Percentiles rank a stretch among this genome's conserved stretches.
Evolutionary conservation across 2,888 invertebrate species (phyloP).

Genomic region (Pollenia angustigena): DNA sequence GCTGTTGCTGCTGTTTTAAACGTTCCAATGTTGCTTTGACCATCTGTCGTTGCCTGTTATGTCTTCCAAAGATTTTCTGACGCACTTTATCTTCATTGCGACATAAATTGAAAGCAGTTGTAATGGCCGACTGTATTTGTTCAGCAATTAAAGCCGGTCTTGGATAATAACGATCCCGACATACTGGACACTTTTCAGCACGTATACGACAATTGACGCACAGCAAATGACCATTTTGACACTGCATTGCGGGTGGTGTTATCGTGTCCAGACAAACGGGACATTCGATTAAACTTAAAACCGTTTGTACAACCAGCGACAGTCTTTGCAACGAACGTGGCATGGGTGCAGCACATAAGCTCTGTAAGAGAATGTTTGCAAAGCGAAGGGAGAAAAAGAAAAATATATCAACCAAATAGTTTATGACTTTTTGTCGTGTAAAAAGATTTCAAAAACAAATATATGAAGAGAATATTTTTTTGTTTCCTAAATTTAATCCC

Average conservation of each 20-base stretch:
- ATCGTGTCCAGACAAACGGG: slow-evolving; percentile 88
- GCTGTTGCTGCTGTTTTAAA: slow-evolving; percentile 13
- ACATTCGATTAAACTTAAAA: slow-evolving; percentile 86
- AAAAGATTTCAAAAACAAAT: slow-evolving; percentile 7
- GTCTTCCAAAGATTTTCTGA: slow-evolving; percentile 84
- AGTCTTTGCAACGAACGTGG: slow-evolving; percentile 85
- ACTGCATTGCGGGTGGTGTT: slow-evolving; percentile 87
- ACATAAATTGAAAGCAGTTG: slow-evolving; percentile 84
- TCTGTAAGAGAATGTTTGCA: slow-evolving; percentile 75
- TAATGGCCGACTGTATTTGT: slow-evolving; percentile 85
- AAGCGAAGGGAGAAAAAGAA: slow-evolving; percentile 10
- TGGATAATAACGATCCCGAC: slow-evolving; percentile 85
- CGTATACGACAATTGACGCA: slow-evolving; percentile 87
- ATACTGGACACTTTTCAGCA: slow-evolving; percentile 87
- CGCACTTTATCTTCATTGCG: slow-evolving; percentile 84
- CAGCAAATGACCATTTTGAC: slow-evolving; percentile 88
- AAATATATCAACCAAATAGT: slow-evolving; percentile 75
- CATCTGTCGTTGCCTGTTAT: slow-evolving; percentile 66
- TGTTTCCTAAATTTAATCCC: neutral
- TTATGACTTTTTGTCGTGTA: slow-evolving; percentile 17
- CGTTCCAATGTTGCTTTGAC: slow-evolving; percentile 72
- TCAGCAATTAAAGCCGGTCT: slow-evolving; percentile 86
- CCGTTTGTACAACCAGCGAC: slow-evolving; percentile 85
- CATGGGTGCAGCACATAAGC: slow-evolving; percentile 86
- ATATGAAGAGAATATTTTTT: slow-evolving; percentile 1